Conservation (phyloP, 35 echinoderm and acorn worm species). For the Apostichopus californicus region DNA sequence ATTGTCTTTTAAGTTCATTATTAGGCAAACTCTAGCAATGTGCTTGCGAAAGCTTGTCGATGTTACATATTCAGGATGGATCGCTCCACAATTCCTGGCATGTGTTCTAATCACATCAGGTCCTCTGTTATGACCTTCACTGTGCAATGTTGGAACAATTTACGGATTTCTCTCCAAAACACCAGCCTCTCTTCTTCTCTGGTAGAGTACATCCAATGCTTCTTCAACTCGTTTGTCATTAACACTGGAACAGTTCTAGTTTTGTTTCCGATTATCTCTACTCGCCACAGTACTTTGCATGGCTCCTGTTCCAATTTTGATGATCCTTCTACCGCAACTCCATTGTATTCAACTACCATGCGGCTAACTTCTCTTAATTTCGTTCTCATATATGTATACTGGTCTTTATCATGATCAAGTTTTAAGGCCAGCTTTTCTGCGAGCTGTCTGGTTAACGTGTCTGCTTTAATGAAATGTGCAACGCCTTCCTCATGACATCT, state of each 20-base stretch:
- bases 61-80: constrained; percentile 52
- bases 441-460: constrained; percentile 48
- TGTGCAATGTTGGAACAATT: constrained; percentile 48
- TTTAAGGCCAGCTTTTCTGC: constrained; percentile 76
- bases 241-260: constrained; percentile 66
- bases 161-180: constrained; percentile 50
- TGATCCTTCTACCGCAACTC: constrained; percentile 10
- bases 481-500: constrained; percentile 70
- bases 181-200: constrained; percentile 44
- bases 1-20: constrained; percentile 77
- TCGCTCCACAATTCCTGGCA: constrained; percentile 52
- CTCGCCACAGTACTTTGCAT: constrained; percentile 65
- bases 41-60: constrained; percentile 76
- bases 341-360: constrained; percentile 38
- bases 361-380: constrained; percentile 66
- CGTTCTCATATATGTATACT: constrained; percentile 64
- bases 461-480: constrained; percentile 64
- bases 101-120: constrained; percentile 48
- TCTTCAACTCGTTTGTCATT: constrained; percentile 53
- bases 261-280: constrained; percentile 72
- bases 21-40: constrained; percentile 74
- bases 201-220: constrained; percentile 39
- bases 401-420: constrained; percentile 76
- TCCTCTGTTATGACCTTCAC: constrained; percentile 49
- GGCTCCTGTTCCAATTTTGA: constrained; percentile 63